These are phyloP conservation scores for Channa argus DNA, from an alignment of 2,113 vertebrate species.

Conservation along the genomic window DNA sequence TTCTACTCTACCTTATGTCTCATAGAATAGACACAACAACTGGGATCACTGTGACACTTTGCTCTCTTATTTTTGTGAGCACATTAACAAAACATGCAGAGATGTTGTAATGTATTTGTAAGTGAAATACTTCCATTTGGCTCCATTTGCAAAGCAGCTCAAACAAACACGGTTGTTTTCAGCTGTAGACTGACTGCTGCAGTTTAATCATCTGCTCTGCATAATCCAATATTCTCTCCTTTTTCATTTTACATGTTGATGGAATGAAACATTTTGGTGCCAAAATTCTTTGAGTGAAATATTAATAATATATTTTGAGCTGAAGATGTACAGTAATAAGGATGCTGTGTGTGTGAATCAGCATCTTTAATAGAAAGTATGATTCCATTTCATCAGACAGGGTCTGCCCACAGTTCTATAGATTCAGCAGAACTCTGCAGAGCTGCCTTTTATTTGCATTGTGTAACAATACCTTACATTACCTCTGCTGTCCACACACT, in stretches of 20 bases:
- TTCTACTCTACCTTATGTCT: neutral
- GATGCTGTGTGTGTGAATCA: neutral
- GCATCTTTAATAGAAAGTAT: neutral
- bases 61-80: neutral
- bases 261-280: neutral
- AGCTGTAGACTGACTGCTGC: conserved; percentile 3
- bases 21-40: neutral
- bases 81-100: no score
- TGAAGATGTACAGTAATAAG: neutral
- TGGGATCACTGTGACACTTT: neutral
- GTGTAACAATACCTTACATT: conserved; percentile 28
- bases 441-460: conserved; percentile 35
- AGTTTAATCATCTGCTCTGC: neutral
- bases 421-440: conserved; percentile 43
- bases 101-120: neutral
- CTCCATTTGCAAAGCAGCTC: neutral
- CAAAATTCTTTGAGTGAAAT: neutral
- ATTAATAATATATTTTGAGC: neutral
- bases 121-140: neutral
- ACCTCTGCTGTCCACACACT: conserved; percentile 22
- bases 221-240: neutral
- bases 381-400: neutral
- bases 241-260: neutral
- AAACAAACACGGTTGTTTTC: neutral
- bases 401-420: conserved; percentile 15